Conservation (phyloP, 2,113 vertebrate genomes). For the Halichoeres trimaculatus region DNA sequence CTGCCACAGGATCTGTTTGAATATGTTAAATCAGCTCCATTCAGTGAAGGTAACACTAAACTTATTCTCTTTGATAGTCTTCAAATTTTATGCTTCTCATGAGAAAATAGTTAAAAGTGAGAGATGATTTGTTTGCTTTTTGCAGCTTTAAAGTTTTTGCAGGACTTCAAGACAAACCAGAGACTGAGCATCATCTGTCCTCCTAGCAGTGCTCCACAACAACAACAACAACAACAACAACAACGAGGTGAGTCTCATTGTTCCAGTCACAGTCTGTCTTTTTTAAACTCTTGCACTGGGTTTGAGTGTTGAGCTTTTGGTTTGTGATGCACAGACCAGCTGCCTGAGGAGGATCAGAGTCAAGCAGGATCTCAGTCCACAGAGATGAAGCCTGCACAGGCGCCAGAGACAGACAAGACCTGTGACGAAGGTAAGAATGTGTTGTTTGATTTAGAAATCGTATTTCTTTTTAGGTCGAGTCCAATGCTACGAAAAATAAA, state of each 20-base stretch:
- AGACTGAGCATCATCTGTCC: not conserved
- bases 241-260: constrained; percentile 39
- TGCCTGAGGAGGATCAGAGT: not conserved
- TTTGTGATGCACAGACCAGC: constrained; percentile 34
- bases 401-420: constrained; percentile 1
- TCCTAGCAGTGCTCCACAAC: not conserved
- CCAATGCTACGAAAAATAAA: too few species aligned
- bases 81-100: not conserved
- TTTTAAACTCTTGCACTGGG: not conserved
- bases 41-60: constrained; percentile 57
- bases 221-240: constrained; percentile 9
- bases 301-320: not conserved
- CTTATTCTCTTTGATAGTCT: not conserved
- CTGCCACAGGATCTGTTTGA: constrained; percentile 31
- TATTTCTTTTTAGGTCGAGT: not conserved
- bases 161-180: not conserved
- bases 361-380: not conserved
- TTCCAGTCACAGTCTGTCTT: not conserved
- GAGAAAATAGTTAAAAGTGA: not conserved
- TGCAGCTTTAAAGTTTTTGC: constrained; percentile 54
- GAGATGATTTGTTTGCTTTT: constrained; percentile 7
- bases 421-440: constrained; percentile 11
- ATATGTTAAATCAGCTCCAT: constrained; percentile 19
- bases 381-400: not conserved
- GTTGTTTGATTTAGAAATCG: not conserved